phyloP scores from a whole-genome alignment of 2,797 vertebrate genomes.

The Scyliorhinus canicula region DNA sequence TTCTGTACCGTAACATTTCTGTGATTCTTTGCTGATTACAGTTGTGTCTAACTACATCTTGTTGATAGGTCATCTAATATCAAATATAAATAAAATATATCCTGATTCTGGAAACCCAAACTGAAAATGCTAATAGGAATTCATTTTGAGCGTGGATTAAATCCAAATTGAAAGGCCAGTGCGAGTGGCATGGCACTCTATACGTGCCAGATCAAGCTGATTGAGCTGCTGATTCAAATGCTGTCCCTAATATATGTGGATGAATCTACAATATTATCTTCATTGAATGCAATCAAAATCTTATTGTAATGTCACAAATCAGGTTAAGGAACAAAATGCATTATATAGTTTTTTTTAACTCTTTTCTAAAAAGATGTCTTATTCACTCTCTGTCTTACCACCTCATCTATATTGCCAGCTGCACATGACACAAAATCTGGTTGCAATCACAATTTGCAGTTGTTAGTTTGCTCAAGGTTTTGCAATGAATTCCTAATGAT shows the following conservation, averaged over 20 bases:
- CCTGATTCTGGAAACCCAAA: neutral
- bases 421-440: neutral
- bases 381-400: neutral
- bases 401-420: neutral
- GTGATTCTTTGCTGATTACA: neutral
- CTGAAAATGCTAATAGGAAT: neutral
- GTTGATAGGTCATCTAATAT: neutral
- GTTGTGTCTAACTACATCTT: too few relatives aligned
- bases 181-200: neutral
- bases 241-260: slow-evolving; percentile 12
- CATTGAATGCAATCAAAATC: neutral
- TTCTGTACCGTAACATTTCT: too few relatives aligned
- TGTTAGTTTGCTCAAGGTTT: neutral
- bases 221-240: neutral
- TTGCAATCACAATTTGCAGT: neutral
- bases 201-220: neutral
- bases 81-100: slow-evolving; percentile 31
- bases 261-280: neutral
- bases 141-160: slow-evolving; percentile 6
- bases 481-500: neutral
- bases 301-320: neutral
- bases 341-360: neutral
- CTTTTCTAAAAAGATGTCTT: neutral
- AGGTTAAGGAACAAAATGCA: neutral
- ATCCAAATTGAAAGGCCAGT: slow-evolving; percentile 16